Percentiles rank a stretch among this genome's conserved stretches.
Conservation (phyloP, 2,797 vertebrate species). For the Hemibagrus guttatus region DNA sequence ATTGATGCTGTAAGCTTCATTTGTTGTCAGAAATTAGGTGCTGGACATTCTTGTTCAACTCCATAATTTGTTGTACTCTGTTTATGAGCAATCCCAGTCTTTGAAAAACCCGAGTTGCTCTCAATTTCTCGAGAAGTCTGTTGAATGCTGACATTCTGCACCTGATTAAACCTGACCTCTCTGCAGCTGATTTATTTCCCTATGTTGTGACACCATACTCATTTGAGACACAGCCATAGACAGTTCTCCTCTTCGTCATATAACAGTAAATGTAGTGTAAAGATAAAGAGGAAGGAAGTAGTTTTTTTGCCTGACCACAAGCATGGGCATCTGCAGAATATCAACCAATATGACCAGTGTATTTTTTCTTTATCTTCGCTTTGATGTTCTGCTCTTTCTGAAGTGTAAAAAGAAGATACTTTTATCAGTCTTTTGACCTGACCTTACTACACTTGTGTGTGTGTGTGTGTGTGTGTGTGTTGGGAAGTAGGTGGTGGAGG, state of each 20-base stretch:
- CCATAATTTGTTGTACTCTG: not conserved
- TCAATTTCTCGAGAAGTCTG: not conserved
- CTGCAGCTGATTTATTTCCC: not conserved
- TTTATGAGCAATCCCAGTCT: not conserved
- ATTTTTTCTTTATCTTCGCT: conserved; percentile 64
- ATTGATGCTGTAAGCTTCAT: not conserved
- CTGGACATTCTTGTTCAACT: not conserved
- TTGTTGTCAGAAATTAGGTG: not conserved
- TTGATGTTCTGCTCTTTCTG: conserved; percentile 65
- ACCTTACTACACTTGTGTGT: conserved; percentile 39
- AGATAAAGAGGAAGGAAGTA: conserved; percentile 16
- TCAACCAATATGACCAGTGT: conserved; percentile 55
- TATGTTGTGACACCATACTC: not conserved
- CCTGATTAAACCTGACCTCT: not conserved
- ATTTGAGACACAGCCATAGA: not conserved
- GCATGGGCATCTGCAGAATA: conserved; percentile 56
- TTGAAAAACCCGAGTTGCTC: not conserved
- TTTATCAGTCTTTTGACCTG: conserved; percentile 34
- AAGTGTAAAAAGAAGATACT: conserved; percentile 59
- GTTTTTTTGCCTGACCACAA: conserved; percentile 5
- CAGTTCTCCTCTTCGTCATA: not conserved
- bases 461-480: conserved; percentile 29
- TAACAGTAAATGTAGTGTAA: conserved; percentile 20
- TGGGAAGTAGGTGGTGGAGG: not conserved
- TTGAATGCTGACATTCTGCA: not conserved